Conservation (phyloP, 2,113 vertebrate genomes). For the Percopsis transmontana region DNA sequence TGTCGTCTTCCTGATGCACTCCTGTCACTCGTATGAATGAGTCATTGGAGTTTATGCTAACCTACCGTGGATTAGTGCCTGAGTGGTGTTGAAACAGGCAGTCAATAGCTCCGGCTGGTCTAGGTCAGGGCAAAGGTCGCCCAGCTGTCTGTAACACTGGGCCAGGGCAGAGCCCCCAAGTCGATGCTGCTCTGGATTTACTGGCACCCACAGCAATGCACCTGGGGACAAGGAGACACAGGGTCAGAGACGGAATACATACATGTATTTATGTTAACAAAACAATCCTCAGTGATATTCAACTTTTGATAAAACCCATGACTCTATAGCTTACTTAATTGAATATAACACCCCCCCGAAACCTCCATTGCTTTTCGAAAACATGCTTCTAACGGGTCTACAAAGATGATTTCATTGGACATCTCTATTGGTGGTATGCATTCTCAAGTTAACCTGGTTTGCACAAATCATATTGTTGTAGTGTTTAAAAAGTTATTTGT, state of each 20-base stretch:
- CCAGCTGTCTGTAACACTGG: slow-evolving; percentile 89
- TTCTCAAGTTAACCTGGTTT: too few relatives aligned
- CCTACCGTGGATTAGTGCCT: slow-evolving; percentile 82
- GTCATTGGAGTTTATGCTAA: neutral
- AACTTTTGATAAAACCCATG: too few relatives aligned
- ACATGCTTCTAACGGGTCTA: too few relatives aligned
- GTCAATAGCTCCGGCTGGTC: slow-evolving; percentile 78
- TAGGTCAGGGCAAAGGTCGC: slow-evolving; percentile 85
- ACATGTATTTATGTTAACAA: too few relatives aligned
- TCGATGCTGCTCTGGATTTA: slow-evolving; percentile 80
- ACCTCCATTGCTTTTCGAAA: too few relatives aligned
- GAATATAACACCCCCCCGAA: slow-evolving; percentile 56
- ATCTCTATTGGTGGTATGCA: too few relatives aligned
- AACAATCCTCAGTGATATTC: too few relatives aligned
- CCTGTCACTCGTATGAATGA: too few relatives aligned
- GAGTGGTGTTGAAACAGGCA: slow-evolving; percentile 84
- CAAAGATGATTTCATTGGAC: too few relatives aligned
- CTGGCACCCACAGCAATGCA: slow-evolving; percentile 82
- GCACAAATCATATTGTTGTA: too few relatives aligned
- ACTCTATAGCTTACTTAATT: neutral
- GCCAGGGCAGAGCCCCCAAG: slow-evolving; percentile 89
- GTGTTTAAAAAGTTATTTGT: too few relatives aligned
- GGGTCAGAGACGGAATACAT: slow-evolving; percentile 22
- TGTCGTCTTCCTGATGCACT: too few relatives aligned
- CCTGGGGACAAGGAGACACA: slow-evolving; percentile 68